phyloP scores from a whole-genome alignment of 2,797 vertebrate species.

The Sebastes goodei region DNA sequence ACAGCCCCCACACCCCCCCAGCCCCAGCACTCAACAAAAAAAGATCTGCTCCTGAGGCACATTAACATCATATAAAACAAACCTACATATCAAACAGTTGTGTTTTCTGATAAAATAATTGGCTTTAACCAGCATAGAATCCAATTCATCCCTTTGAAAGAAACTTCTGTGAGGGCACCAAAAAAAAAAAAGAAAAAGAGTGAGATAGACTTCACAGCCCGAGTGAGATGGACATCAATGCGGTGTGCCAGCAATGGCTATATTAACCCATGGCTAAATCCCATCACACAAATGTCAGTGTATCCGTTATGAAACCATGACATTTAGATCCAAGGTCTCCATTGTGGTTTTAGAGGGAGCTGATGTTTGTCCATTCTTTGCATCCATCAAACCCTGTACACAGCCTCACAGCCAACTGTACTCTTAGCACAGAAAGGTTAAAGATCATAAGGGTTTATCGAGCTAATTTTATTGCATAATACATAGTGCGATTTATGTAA shows the following conservation, averaged over 20 bases:
- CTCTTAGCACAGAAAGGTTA: slow-evolving; percentile 67
- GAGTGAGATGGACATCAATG: slow-evolving; percentile 82
- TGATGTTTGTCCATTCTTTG: slow-evolving; percentile 81
- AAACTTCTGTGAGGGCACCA: slow-evolving; percentile 71
- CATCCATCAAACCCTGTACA: slow-evolving; percentile 72
- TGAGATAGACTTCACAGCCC: slow-evolving; percentile 80
- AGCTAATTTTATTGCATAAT: slow-evolving; percentile 55
- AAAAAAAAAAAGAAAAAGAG: slow-evolving; percentile 49
- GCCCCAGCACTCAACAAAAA: slow-evolving; percentile 53
- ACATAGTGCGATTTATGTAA: not conserved
- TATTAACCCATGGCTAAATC: slow-evolving; percentile 86
- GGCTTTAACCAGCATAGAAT: slow-evolving; percentile 77
- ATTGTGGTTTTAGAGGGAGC: slow-evolving; percentile 83
- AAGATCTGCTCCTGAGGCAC: slow-evolving; percentile 77
- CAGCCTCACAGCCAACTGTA: slow-evolving; percentile 56
- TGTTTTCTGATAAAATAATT: slow-evolving; percentile 79
- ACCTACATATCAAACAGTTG: slow-evolving; percentile 75
- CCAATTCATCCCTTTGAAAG: slow-evolving; percentile 79
- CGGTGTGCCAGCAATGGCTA: slow-evolving; percentile 77
- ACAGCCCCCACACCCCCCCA: slow-evolving; percentile 29
- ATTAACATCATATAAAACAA: slow-evolving; percentile 78
- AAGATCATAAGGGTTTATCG: slow-evolving; percentile 57
- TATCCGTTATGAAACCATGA: slow-evolving; percentile 88
- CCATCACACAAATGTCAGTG: slow-evolving; percentile 88
- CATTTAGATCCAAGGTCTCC: slow-evolving; percentile 86